Conservation (phyloP, 2,113 vertebrate genomes). For the Telmatochromis sp. region DNA sequence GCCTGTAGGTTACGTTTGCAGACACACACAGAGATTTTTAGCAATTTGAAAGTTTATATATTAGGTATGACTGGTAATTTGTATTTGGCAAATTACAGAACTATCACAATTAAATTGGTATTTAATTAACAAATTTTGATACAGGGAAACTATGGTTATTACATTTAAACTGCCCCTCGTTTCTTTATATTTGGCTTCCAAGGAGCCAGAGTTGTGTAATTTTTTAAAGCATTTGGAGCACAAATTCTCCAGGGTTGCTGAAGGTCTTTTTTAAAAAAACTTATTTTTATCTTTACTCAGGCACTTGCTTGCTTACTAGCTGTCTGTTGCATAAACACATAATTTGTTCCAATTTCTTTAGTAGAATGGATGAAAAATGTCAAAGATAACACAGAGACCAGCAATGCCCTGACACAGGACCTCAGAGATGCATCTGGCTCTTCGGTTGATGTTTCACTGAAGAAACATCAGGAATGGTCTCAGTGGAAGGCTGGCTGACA, state of each 20-base stretch:
- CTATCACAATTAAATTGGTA: background rate
- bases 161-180: background rate
- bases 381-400: background rate
- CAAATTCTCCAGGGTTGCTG: background rate
- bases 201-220: background rate
- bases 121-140: background rate
- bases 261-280: rapidly evolving
- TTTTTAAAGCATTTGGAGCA: background rate
- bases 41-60: background rate
- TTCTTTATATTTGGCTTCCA: background rate
- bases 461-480: background rate
- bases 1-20: background rate
- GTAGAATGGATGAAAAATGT: background rate
- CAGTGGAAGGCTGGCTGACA: background rate
- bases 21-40: background rate
- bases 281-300: background rate
- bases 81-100: background rate
- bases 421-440: background rate
- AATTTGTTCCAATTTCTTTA: background rate
- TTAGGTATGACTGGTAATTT: background rate
- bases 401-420: background rate
- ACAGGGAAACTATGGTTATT: background rate
- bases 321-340: background rate
- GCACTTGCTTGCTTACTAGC: background rate
- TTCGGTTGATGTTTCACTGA: background rate